Evolutionary conservation across 1,140 invertebrate genomes (phyloP).

Genomic region (Eriosoma lanigerum): DNA sequence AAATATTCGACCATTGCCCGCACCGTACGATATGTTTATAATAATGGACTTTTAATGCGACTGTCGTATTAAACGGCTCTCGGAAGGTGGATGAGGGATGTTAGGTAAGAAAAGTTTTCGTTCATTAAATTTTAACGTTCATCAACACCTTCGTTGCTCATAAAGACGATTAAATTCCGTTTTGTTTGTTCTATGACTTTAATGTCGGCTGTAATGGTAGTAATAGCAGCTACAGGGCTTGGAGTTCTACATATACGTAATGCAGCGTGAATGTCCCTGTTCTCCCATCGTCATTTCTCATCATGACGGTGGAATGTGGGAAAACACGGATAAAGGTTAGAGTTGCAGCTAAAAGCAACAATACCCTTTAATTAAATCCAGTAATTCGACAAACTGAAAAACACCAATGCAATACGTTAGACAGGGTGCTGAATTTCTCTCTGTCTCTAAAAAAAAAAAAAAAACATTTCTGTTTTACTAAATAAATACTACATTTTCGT

Average conservation of each 20-base stretch:
- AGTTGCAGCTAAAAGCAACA: conserved; percentile 1
- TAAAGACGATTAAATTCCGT: conserved; percentile 20
- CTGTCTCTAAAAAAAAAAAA: too few species aligned
- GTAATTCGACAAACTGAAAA: not conserved
- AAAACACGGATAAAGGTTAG: not conserved
- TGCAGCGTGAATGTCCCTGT: not conserved
- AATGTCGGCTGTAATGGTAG: too few species aligned
- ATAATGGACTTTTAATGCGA: not conserved
- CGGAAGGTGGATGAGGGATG: not conserved
- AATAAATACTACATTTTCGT: too few species aligned
- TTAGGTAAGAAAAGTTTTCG: not conserved
- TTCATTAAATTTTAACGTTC: conserved; percentile 34
- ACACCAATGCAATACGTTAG: not conserved
- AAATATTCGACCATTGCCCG: not conserved
- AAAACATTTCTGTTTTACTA: too few species aligned
- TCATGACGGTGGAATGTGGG: not conserved
- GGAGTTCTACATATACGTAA: not conserved
- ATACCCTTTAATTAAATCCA: conserved; percentile 23
- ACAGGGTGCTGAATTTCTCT: not conserved
- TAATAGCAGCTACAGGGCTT: too few species aligned
- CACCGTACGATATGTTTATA: too few species aligned
- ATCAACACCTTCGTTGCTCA: not conserved
- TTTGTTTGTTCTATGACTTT: conserved; percentile 30
- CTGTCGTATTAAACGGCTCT: not conserved
- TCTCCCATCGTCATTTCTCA: not conserved